phyloP scores from a whole-genome alignment of 2,113 vertebrate genomes.

The Lucifuga dentata region DNA sequence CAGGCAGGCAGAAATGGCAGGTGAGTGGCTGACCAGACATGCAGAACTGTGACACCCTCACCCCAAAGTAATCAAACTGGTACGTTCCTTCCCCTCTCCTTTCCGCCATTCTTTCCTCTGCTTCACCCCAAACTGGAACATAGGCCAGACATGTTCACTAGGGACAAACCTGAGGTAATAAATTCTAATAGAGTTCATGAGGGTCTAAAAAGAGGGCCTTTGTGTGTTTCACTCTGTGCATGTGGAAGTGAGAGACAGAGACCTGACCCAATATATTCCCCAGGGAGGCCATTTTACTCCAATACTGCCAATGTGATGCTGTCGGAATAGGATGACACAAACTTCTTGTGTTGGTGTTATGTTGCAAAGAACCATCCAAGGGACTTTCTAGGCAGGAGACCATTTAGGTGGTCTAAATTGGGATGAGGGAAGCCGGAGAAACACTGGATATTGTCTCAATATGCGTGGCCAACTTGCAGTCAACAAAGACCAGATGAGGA shows the following conservation, averaged over 20 bases:
- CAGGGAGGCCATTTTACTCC: slow-evolving; percentile 48
- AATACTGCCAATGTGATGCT: slow-evolving; percentile 29
- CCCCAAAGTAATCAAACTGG: slow-evolving; percentile 46
- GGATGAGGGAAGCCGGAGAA: slow-evolving; percentile 4
- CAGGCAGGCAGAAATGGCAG: no score
- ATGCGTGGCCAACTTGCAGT: neutral
- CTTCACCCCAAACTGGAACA: slow-evolving; percentile 52
- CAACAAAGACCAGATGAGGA: neutral
- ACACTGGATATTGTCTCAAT: slow-evolving; percentile 14
- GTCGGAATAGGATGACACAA: slow-evolving; percentile 32
- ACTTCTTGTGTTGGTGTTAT: slow-evolving; percentile 5
- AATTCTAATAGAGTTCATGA: slow-evolving; percentile 74
- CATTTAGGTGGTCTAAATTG: neutral
- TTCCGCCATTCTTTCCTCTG: slow-evolving; percentile 35
- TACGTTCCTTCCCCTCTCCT: slow-evolving; percentile 39
- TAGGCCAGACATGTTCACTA: slow-evolving; percentile 57
- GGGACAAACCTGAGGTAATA: slow-evolving; percentile 69
- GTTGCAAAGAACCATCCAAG: neutral
- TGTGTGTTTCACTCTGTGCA: slow-evolving; percentile 52
- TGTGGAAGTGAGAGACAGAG: slow-evolving; percentile 21
- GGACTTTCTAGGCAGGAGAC: slow-evolving; percentile 7
- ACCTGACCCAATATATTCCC: slow-evolving; percentile 45
- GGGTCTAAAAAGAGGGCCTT: slow-evolving; percentile 70
- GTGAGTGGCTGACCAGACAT: no score
- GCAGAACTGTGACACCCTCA: no score